These are phyloP conservation scores for Mastigias papua DNA, from an alignment of 30 jellyfish, hydroid and myxozoan genomes.

Conservation along the genomic window DNA sequence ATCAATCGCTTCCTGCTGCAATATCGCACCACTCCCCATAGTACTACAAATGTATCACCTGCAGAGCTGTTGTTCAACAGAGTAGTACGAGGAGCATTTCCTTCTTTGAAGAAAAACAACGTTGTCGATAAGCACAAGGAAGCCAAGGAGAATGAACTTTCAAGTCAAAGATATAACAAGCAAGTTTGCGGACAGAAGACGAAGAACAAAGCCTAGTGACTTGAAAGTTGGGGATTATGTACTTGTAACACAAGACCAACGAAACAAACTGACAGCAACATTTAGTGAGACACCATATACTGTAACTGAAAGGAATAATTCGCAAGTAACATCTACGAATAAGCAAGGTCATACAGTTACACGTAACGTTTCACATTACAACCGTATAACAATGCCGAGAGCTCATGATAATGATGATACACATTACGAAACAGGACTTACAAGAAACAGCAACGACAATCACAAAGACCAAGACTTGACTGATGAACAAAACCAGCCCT, in stretches of 20 bases:
- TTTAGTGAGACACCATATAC: slow-evolving; percentile 1
- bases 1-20: slow-evolving; percentile 10
- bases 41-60: neutral
- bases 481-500: slow-evolving; percentile 44
- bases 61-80: slow-evolving; percentile 47
- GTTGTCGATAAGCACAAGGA: neutral
- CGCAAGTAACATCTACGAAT: neutral
- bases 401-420: slow-evolving; percentile 6
- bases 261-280: slow-evolving; percentile 29
- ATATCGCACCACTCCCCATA: neutral
- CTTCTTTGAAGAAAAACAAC: neutral
- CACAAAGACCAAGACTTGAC: neutral
- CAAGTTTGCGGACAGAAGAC: slow-evolving; percentile 15
- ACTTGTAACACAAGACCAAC: slow-evolving; percentile 11
- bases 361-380: slow-evolving; percentile 3
- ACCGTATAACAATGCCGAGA: neutral
- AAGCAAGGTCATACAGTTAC: neutral
- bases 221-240: slow-evolving; percentile 30
- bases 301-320: neutral
- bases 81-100: slow-evolving; percentile 43
- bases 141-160: slow-evolving; percentile 11
- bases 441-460: slow-evolving; percentile 13
- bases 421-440: neutral
- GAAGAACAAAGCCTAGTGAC: slow-evolving; percentile 19
- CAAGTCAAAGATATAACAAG: neutral